Conservation (phyloP, 2,888 invertebrate genomes). For the Willowsia nigromaculata region DNA sequence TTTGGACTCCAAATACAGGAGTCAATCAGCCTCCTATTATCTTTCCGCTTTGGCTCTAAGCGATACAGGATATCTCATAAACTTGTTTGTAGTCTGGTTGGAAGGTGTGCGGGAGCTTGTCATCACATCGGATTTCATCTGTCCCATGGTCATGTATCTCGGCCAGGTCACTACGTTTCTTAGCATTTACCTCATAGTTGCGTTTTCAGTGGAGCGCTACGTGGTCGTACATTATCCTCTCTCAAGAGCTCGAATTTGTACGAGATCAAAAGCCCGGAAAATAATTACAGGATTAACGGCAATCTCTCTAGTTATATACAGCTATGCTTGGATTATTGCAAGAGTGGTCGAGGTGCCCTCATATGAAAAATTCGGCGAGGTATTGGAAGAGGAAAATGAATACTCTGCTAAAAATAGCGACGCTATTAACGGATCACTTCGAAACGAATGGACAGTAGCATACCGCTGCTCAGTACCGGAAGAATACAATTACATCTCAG, state of each 20-base stretch:
- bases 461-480: conserved; percentile 82
- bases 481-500: conserved; percentile 83
- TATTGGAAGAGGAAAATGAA: neutral
- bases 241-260: conserved; percentile 86
- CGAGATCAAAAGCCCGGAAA: conserved; percentile 86
- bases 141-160: conserved; percentile 87
- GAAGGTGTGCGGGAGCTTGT: conserved; percentile 80
- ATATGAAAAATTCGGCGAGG: too few species aligned
- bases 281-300: conserved; percentile 83
- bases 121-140: conserved; percentile 82
- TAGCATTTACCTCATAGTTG: conserved; percentile 92
- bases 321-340: conserved; percentile 77
- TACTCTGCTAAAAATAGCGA: too few species aligned
- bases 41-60: conserved; percentile 88
- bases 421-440: neutral
- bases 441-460: neutral
- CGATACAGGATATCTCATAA: conserved; percentile 87
- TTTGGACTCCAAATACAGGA: conserved; percentile 85
- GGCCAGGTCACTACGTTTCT: conserved; percentile 88
- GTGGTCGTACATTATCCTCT: conserved; percentile 88
- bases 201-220: conserved; percentile 92
- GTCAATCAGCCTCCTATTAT: conserved; percentile 89
- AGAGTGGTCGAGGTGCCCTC: conserved; percentile 25
- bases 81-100: conserved; percentile 86
- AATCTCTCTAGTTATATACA: conserved; percentile 70